Base-by-base conservation (phyloP, 2,113 vertebrate genomes). In the Bubalus kerabau region DNA sequence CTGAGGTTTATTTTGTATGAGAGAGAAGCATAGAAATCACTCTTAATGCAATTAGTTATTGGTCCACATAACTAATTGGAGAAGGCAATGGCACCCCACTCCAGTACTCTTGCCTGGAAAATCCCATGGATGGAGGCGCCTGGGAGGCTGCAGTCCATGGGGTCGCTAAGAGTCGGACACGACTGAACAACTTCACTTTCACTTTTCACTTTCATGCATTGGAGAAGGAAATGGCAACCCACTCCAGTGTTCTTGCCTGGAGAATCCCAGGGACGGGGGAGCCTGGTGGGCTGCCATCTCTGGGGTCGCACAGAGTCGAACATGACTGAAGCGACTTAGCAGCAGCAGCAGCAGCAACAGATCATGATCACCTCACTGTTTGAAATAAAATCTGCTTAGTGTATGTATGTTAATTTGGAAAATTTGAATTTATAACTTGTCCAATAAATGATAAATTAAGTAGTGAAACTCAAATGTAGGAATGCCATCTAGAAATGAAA, bases 151-250 rank as follows among this genome's bases (percentile, higher is more conserved):
- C 9, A 23, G 67, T 23, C n/a, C 67, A 71, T 40, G 10, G n/a
- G 19, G n/a, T 40, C 1, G 5, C n/a, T 30, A 6, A 23, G n/a
- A 40, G 67, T 71, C 1, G 2, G n/a, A 40, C 67, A 12, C 0
- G 64, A 71, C 59, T 14, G 59, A 30, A 5, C 0, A 5, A 30
- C 26, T 60, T 30, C 59, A 60, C 59, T 60, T 60, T 60, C 59
- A 14, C 26, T 28, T 60, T 60, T 60, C 26, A 28, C 59, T 60
- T 14, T 60, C 59, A 28, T 60, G 59, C 26, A 60, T 14, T 60
- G 26, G 59, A 60, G 59, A 60, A 30, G 59, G 26, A 60, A 60
- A 60, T 60, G 59, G 59, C 59, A 60, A 3, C 59, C 59, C 59
- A 14, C 59, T 60, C 59, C 59, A 60, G 26, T 14, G 59, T 60